Evolutionary conservation across 2,113 vertebrate species (phyloP).

Genomic region (Cyprinodon variegatus): DNA sequence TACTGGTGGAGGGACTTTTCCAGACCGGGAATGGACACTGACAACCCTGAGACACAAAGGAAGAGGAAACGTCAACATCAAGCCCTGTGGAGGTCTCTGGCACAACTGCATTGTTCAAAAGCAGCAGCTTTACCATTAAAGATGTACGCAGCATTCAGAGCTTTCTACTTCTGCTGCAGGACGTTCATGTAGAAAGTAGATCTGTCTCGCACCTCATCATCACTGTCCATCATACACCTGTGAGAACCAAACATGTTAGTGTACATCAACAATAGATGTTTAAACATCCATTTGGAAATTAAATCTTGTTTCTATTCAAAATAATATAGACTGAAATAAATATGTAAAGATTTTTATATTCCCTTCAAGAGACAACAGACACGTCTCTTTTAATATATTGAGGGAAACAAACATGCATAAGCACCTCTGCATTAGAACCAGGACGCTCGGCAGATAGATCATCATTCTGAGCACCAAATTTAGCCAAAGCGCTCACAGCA

Average conservation of each 20-base stretch:
- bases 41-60: slow-evolving; percentile 80
- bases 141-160: slow-evolving; percentile 94
- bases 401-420: no score
- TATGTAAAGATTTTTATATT: no score
- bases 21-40: slow-evolving; percentile 92
- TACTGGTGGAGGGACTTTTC: slow-evolving; percentile 97
- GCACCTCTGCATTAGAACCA: slow-evolving; percentile 96
- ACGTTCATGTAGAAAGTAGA: slow-evolving; percentile 97
- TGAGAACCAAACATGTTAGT: neutral
- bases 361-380: no score
- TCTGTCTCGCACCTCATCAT: slow-evolving; percentile 95
- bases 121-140: slow-evolving; percentile 85
- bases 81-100: neutral
- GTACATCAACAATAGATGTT: neutral
- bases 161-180: slow-evolving; percentile 93
- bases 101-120: neutral
- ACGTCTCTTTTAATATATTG: no score
- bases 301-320: neutral
- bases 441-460: slow-evolving; percentile 91
- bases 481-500: slow-evolving; percentile 95
- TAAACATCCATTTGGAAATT: neutral
- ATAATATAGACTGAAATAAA: no score
- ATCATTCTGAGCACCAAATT: slow-evolving; percentile 98
- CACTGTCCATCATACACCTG: slow-evolving; percentile 99
- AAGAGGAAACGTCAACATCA: neutral